Conservation (phyloP, 1,140 invertebrate species). For the Wiebesia pumilae region DNA sequence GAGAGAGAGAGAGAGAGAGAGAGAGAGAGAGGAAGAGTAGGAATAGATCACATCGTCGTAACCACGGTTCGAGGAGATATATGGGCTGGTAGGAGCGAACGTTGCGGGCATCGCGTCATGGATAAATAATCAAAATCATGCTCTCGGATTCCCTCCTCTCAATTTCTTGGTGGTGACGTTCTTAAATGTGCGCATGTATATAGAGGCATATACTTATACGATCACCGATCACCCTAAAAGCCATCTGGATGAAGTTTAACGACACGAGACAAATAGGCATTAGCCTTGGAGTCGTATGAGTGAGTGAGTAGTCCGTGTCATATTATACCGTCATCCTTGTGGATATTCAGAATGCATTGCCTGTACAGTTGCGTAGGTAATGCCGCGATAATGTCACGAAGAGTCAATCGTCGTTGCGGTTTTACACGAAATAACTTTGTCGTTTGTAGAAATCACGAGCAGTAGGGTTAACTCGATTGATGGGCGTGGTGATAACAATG, state of each 20-base stretch:
- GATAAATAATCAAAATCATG: slow-evolving; percentile 50
- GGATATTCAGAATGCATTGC: slow-evolving; percentile 23
- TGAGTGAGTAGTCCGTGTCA: background rate
- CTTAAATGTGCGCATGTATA: background rate
- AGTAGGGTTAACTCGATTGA: slow-evolving; percentile 1
- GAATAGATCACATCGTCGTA: background rate
- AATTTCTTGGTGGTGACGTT: background rate
- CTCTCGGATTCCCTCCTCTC: background rate
- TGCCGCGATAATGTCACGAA: background rate
- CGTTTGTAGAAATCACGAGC: background rate
- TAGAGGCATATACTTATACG: background rate
- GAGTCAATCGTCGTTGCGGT: slow-evolving; percentile 30
- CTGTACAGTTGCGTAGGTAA: background rate
- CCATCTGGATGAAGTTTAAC: slow-evolving; percentile 50
- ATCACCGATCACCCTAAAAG: slow-evolving; percentile 25
- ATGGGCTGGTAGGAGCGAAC: slow-evolving; percentile 5
- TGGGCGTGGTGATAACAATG: background rate
- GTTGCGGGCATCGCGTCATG: background rate
- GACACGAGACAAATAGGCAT: slow-evolving; percentile 45
- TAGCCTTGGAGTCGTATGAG: slow-evolving; percentile 13
- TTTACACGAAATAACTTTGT: slow-evolving; percentile 10
- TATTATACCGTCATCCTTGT: slow-evolving; percentile 25
- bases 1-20: background rate
- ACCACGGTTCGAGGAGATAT: background rate
- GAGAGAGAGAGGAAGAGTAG: background rate